A percentile compares a stretch with the other conserved stretches of the same genome.
phyloP scores from a whole-genome alignment of 2,888 invertebrate genomes.

The Xylota sylvarum region DNA sequence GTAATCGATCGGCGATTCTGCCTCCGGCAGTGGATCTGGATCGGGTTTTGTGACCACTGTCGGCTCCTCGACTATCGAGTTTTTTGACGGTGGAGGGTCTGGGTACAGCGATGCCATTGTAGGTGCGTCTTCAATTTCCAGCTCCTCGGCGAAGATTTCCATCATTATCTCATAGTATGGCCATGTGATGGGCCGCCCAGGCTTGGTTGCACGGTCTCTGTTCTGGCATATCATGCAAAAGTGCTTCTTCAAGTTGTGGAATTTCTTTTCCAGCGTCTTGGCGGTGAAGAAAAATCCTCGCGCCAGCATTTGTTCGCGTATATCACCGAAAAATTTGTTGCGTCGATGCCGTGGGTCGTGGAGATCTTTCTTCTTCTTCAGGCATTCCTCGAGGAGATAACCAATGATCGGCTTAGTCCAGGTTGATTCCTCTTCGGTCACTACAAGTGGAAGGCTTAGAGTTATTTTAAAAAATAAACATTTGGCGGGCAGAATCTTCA shows the following conservation, averaged over 20 bases:
- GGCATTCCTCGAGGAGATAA: constrained; percentile 45
- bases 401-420: constrained; percentile 15
- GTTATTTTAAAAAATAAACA: background rate
- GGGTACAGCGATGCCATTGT: constrained; percentile 68
- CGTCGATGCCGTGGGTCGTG: constrained; percentile 46
- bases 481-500: constrained; percentile 22
- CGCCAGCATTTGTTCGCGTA: constrained; percentile 10
- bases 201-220: background rate
- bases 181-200: constrained; percentile 17
- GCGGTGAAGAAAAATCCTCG: constrained; percentile 31
- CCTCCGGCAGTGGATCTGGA: background rate
- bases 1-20: background rate
- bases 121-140: constrained; percentile 57
- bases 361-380: constrained; percentile 49
- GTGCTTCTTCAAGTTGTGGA: constrained; percentile 40
- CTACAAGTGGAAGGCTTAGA: background rate
- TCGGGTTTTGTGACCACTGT: background rate
- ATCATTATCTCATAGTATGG: constrained; percentile 46
- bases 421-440: constrained; percentile 23
- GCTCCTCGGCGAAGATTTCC: constrained; percentile 61
- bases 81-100: constrained; percentile 19
- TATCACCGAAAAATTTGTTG: constrained; percentile 30
- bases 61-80: background rate
- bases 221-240: constrained; percentile 24
- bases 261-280: constrained; percentile 41